Conservation (phyloP, 2,113 vertebrate genomes). For the Ailurus styani region DNA sequence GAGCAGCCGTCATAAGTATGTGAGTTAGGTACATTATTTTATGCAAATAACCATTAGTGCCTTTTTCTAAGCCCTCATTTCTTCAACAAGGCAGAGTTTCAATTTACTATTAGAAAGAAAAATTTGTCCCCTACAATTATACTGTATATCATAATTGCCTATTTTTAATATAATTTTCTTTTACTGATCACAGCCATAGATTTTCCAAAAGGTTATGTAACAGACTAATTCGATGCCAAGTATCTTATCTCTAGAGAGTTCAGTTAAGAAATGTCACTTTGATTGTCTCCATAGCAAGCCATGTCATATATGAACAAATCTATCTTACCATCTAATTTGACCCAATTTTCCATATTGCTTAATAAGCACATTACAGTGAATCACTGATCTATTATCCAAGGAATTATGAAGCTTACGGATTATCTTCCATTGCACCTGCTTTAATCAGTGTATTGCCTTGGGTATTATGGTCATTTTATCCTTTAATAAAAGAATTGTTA, state of each 20-base stretch:
- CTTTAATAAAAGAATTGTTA: slow-evolving; percentile 70
- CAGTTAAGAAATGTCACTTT: slow-evolving; percentile 65
- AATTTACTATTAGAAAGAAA: slow-evolving; percentile 40
- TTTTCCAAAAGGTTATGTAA: slow-evolving; percentile 68
- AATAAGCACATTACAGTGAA: slow-evolving; percentile 68
- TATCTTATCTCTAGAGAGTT: slow-evolving; percentile 62
- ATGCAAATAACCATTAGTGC: slow-evolving; percentile 38
- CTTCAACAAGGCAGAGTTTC: slow-evolving; percentile 2
- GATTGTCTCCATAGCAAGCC: slow-evolving; percentile 61
- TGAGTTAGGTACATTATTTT: slow-evolving; percentile 33
- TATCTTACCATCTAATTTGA: slow-evolving; percentile 62
- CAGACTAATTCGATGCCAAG: slow-evolving; percentile 51
- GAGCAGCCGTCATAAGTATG: background rate
- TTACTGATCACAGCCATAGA: slow-evolving; percentile 56
- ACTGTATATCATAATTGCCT: slow-evolving; percentile 27
- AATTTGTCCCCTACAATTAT: slow-evolving; percentile 38
- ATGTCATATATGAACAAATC: slow-evolving; percentile 60
- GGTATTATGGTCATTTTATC: slow-evolving; percentile 67
- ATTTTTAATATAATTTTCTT: slow-evolving; percentile 65
- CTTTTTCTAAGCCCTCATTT: slow-evolving; percentile 29
- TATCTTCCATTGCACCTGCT: slow-evolving; percentile 70
- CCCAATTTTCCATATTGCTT: slow-evolving; percentile 67
- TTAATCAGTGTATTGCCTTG: slow-evolving; percentile 58
- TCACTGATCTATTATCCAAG: slow-evolving; percentile 62
- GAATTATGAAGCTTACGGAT: slow-evolving; percentile 59